Evolutionary conservation across 2,888 invertebrate genomes (phyloP).

Genomic region (Diplazon laetatorius): DNA sequence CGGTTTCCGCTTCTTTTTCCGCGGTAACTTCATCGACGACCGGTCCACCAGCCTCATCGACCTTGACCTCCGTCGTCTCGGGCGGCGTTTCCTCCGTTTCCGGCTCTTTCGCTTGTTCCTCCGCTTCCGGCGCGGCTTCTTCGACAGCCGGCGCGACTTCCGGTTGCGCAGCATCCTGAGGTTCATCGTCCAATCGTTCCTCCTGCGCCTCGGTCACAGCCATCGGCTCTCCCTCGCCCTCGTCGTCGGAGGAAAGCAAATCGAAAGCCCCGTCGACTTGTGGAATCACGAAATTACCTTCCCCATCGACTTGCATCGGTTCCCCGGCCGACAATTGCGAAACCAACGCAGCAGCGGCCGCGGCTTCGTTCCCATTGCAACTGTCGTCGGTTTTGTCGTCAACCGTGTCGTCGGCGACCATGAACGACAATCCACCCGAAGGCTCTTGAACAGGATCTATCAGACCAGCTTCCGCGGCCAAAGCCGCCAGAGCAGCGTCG

Average conservation of each 20-base stretch:
- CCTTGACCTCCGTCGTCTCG: constrained; percentile 33
- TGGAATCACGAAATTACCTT: constrained; percentile 80
- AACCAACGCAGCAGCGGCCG: constrained; percentile 74
- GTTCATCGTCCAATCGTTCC: constrained; percentile 45
- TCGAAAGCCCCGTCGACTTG: constrained; percentile 80
- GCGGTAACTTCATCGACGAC: constrained; percentile 54
- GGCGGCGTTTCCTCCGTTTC: constrained; percentile 58
- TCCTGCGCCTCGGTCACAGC: constrained; percentile 32
- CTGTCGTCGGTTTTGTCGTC: constrained; percentile 79
- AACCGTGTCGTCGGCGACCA: constrained; percentile 78
- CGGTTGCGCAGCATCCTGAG: constrained; percentile 70
- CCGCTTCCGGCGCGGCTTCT: constrained; percentile 33
- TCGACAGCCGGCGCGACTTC: constrained; percentile 59
- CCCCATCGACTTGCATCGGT: constrained; percentile 80
- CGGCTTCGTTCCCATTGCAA: constrained; percentile 79
- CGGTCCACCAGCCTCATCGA: constrained; percentile 46
- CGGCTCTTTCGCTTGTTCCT: constrained; percentile 51
- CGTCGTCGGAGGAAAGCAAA: constrained; percentile 75
- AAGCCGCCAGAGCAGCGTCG: constrained; percentile 86
- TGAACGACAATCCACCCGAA: constrained; percentile 78
- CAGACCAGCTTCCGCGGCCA: constrained; percentile 86
- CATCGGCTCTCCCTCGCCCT: constrained; percentile 65
- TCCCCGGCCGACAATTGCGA: constrained; percentile 76
- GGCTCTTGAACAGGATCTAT: constrained; percentile 84
- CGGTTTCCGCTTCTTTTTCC: constrained; percentile 56